These are phyloP conservation scores for Tragelaphus imberbis DNA, from an alignment of 2,113 vertebrate species.

Conservation along the genomic window DNA sequence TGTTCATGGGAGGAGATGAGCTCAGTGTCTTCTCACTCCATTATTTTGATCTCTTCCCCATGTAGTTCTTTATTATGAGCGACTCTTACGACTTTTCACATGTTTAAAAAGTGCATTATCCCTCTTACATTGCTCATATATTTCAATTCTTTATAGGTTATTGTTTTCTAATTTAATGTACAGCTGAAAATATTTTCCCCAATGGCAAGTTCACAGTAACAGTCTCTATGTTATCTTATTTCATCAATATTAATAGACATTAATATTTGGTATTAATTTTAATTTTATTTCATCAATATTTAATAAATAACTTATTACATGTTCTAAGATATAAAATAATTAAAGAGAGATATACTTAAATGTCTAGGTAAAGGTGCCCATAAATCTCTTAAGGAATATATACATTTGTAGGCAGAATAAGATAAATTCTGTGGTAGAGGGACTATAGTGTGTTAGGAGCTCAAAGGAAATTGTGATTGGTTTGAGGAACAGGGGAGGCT, in stretches of 20 bases:
- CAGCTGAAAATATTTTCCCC: not conserved
- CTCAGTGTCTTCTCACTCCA: not conserved
- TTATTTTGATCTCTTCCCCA: not conserved
- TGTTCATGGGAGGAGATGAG: not conserved
- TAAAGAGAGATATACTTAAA: not conserved
- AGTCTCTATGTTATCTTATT: not conserved
- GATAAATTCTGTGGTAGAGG: not conserved
- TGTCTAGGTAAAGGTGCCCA: not conserved
- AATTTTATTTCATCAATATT: not conserved
- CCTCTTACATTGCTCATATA: not conserved
- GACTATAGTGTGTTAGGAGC: not conserved
- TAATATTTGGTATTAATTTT: not conserved
- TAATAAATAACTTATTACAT: not conserved
- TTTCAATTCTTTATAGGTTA: not conserved
- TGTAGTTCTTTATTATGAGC: not conserved
- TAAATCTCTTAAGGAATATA: not conserved
- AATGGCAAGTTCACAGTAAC: not conserved
- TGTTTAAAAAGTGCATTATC: not conserved
- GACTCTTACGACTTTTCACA: not conserved
- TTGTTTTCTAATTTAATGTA: not conserved
- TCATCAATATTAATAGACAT: not conserved
- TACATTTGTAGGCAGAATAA: not conserved
- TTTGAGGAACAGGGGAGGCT: not conserved
- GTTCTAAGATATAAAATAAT: not conserved
- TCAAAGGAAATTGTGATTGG: not conserved